These are phyloP conservation scores for Hassar affinis DNA, from an alignment of 2,113 vertebrate species.

Conservation along the genomic window DNA sequence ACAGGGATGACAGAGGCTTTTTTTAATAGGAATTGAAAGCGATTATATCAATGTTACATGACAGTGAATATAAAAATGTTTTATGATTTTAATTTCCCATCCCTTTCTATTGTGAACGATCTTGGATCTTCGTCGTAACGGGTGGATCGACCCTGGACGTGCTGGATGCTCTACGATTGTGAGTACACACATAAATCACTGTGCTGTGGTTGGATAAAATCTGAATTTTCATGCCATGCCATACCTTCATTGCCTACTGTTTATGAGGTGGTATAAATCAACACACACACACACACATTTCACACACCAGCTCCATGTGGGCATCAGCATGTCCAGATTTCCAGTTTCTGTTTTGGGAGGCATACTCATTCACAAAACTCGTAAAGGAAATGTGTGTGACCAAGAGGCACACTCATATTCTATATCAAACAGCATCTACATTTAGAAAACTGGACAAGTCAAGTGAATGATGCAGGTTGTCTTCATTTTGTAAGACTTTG, in stretches of 20 bases:
- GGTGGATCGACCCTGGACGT: conserved; percentile 12
- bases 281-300: neutral
- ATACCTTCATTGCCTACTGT: neutral
- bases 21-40: neutral
- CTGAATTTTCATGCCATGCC: conserved; percentile 9
- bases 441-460: neutral
- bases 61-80: neutral
- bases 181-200: conserved; percentile 18
- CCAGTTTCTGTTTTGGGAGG: conserved; percentile 8
- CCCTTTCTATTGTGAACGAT: conserved; percentile 13
- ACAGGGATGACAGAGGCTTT: neutral
- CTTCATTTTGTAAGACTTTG: neutral
- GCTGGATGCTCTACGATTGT: conserved; percentile 11
- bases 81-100: conserved; percentile 4
- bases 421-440: neutral
- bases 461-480: neutral
- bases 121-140: neutral
- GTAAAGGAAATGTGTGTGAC: neutral
- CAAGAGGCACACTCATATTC: too few relatives aligned
- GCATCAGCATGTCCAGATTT: conserved; percentile 13
- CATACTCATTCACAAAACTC: conserved; percentile 14
- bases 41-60: neutral
- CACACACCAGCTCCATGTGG: neutral
- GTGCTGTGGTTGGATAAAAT: conserved; percentile 30
- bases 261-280: neutral